Evolutionary conservation across 1,140 invertebrate species (phyloP).

Genomic region (Acromyrmex echinatior): DNA sequence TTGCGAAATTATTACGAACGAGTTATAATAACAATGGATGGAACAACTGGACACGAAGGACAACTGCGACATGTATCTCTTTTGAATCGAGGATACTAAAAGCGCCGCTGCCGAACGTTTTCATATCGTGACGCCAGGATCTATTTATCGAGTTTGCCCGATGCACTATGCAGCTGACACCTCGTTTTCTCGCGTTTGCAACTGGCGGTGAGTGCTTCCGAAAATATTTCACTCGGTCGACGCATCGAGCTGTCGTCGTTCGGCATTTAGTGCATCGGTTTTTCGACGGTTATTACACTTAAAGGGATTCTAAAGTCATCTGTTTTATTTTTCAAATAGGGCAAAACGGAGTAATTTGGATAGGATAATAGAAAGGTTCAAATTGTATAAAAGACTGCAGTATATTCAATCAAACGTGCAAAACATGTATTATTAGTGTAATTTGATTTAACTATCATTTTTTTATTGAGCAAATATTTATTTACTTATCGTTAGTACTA

Average conservation of each 20-base stretch:
- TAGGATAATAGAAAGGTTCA: no score
- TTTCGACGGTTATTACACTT: conserved; percentile 9
- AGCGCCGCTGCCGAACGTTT: neutral
- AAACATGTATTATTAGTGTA: no score
- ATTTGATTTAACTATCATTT: no score
- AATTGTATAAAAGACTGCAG: no score
- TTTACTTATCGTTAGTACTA: no score
- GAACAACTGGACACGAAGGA: neutral
- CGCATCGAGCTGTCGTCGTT: conserved; percentile 10
- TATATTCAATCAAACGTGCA: no score
- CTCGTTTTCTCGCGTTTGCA: conserved; percentile 43
- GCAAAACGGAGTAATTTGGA: no score
- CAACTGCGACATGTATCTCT: conserved; percentile 49
- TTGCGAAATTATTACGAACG: conserved; percentile 8
- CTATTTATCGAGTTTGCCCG: conserved; percentile 54
- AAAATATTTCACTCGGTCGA: conserved; percentile 61
- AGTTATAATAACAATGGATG: neutral
- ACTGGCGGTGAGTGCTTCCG: conserved; percentile 45
- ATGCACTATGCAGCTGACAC: conserved; percentile 61
- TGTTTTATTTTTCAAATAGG: no score
- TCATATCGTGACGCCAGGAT: conserved; percentile 27
- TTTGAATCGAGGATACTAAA: neutral
- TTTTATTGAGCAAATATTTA: no score
- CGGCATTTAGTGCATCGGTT: neutral
- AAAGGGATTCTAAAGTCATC: no score